These are phyloP conservation scores for Sorex maritimensis DNA, from an alignment of 2,797 vertebrate genomes.

Conservation along the genomic window DNA sequence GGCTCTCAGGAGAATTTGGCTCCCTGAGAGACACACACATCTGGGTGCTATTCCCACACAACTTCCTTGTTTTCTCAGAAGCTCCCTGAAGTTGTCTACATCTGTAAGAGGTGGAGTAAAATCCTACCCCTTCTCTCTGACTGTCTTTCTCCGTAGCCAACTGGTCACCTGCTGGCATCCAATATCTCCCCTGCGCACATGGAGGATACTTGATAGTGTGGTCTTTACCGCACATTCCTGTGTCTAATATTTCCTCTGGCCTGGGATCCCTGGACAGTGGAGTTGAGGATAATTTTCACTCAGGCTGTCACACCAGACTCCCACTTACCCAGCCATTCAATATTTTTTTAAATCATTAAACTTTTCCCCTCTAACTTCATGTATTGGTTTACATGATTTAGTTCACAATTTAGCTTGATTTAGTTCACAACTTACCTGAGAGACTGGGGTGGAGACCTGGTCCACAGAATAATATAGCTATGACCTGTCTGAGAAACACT, in stretches of 20 bases:
- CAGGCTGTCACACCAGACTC: no score
- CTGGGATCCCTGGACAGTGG: neutral
- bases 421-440: neutral
- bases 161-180: neutral
- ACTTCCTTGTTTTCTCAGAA: neutral
- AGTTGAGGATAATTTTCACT: neutral
- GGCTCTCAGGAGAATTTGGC: neutral
- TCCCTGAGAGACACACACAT: accelerated
- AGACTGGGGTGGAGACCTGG: conserved; percentile 1
- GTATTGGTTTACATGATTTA: neutral
- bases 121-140: accelerated
- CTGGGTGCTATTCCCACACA: no score
- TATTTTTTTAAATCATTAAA: neutral
- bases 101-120: neutral
- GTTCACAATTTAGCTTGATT: no score
- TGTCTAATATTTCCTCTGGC: neutral
- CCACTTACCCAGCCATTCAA: no score
- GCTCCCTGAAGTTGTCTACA: neutral
- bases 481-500: neutral
- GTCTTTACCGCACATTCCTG: no score
- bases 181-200: neutral
- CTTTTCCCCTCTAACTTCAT: neutral
- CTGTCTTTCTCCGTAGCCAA: neutral
- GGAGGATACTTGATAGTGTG: neutral
- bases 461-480: neutral